These are phyloP conservation scores for Thera britannica DNA, from an alignment of 2,888 invertebrate species.

Conservation along the genomic window DNA sequence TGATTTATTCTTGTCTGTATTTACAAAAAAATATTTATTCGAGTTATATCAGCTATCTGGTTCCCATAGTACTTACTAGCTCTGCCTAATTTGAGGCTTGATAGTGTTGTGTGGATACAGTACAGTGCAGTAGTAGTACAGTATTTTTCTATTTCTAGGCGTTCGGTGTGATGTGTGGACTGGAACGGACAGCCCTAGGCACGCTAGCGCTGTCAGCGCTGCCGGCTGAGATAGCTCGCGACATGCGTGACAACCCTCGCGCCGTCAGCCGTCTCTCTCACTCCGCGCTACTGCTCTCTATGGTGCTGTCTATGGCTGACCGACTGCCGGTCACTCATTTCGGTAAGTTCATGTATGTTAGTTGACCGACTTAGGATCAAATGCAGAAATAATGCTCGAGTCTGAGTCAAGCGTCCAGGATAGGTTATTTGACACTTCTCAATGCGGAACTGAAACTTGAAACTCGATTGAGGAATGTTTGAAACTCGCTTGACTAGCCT, in stretches of 20 bases:
- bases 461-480: no score
- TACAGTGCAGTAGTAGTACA: no score
- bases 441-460: no score
- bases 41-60: no score
- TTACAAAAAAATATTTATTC: no score
- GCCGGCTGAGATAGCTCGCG: conserved; percentile 95
- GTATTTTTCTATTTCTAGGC: conserved; percentile 80
- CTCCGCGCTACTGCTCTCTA: conserved; percentile 92
- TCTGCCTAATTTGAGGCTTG: background rate
- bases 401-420: no score
- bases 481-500: no score
- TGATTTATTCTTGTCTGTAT: no score
- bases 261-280: conserved; percentile 92
- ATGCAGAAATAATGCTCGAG: no score
- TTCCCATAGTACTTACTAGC: no score
- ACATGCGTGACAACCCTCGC: conserved; percentile 91
- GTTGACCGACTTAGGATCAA: background rate
- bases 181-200: conserved; percentile 92
- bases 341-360: conserved; percentile 78
- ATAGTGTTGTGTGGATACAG: background rate
- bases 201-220: conserved; percentile 94
- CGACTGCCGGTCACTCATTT: conserved; percentile 94
- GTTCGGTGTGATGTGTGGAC: conserved; percentile 94
- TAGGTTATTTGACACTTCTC: no score
- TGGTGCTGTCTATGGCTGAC: conserved; percentile 96